Percentiles rank a stretch among this genome's conserved stretches.
These are phyloP conservation scores for Polydrusus cervinus DNA, from an alignment of 2,888 invertebrate genomes.

Conservation along the genomic window DNA sequence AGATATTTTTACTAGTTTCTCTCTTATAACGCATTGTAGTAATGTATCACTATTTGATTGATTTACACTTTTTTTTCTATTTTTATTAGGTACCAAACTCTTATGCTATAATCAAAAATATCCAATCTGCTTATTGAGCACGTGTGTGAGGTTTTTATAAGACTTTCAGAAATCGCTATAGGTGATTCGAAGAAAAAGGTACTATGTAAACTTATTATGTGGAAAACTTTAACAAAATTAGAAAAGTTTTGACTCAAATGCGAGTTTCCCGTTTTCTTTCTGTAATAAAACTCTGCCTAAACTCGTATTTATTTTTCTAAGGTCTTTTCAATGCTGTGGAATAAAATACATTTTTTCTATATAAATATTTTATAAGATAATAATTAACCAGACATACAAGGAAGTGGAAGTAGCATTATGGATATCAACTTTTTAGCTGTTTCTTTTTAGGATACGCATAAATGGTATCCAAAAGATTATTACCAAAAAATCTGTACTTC, in stretches of 20 bases:
- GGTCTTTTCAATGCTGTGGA: constrained; percentile 30
- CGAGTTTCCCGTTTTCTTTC: constrained; percentile 34
- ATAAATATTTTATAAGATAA: constrained; percentile 27
- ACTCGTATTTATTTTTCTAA: constrained; percentile 42
- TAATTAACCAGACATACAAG: constrained; percentile 7
- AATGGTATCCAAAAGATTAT: neutral
- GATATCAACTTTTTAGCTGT: neutral
- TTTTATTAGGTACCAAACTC: no score
- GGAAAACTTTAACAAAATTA: constrained; percentile 43
- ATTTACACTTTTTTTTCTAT: no score
- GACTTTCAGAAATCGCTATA: constrained; percentile 36
- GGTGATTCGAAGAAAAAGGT: constrained; percentile 37
- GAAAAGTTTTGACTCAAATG: constrained; percentile 42
- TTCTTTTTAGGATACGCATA: neutral
- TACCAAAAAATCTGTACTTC: no score
- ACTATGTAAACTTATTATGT: constrained; percentile 44
- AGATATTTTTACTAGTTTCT: no score
- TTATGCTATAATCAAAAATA: constrained; percentile 5
- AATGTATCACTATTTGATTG: no score
- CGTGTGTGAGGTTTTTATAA: neutral
- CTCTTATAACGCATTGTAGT: no score
- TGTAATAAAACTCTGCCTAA: constrained; percentile 40
- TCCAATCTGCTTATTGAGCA: constrained; percentile 12
- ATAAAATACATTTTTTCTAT: constrained; percentile 26
- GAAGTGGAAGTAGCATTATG: neutral